Base-by-base conservation (phyloP, 1,140 invertebrate species). In the Papilio polytes region DNA sequence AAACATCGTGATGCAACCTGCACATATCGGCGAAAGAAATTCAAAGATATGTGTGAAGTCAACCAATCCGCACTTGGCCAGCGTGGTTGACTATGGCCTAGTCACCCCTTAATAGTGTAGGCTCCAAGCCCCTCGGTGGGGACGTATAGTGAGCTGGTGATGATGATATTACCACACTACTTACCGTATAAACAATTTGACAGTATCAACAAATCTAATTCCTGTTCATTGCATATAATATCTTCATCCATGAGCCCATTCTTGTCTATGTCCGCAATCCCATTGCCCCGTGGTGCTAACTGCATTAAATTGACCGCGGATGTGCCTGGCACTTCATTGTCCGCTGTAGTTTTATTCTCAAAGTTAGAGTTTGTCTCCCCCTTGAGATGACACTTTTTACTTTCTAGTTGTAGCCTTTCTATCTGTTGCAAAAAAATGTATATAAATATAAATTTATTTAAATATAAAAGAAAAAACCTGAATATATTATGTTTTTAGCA, bases 351-450 rank as follows among this genome's bases (percentile, higher is more conserved):
- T 26, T 80, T 20, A 15, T 59, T 70, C 18, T 26, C 70, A 36
- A 18, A 80, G 56, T 78, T 83, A 80, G 31, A 59, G 15, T 53
- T 80, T 56, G 66, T 46, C 41, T 51, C 79, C 20, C 66, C 77
- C 48, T 80, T 85, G 9, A 89, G 18, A 48, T 85, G 80, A 9
- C 82, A 79, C 74, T 88, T 90, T 46, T 91, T 82, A 81, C 88
- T 91, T 77, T 94, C 92, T 22, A 94, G 82, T 46, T 92, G 88
- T 2, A 94, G 80, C 78, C 90, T 85, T 83, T 94, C 92, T 59
- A 94, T 92, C 92, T 94, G 80, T 80, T 89, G 81, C 8, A 83
- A 76, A 44, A 53, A 22, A n/a, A n/a, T n/a, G n/a, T n/a, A n/a
- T n/a, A n/a, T n/a, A n/a, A n/a, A n/a, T n/a, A n/a, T n/a, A n/a